Conservation (phyloP, 2,113 vertebrate species). For the Probosciger aterrimus region DNA sequence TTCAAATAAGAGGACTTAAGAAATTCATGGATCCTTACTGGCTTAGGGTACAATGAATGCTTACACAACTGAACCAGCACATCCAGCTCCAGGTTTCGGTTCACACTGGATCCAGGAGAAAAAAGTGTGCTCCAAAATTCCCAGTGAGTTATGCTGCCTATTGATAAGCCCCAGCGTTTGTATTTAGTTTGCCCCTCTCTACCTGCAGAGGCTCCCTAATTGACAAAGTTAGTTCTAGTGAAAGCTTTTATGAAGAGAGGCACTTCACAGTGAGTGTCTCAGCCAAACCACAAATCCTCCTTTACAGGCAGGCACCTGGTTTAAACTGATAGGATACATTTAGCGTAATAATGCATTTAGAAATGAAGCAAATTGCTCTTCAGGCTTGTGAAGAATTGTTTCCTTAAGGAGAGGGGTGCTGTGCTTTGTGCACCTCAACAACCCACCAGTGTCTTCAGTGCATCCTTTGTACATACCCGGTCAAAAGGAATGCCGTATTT, state of each 20-base stretch:
- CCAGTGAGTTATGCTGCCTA: neutral
- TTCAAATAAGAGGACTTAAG: neutral
- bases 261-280: neutral
- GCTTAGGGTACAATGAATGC: neutral
- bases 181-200: neutral
- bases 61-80: neutral
- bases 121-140: neutral
- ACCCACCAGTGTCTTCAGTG: neutral
- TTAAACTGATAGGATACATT: neutral
- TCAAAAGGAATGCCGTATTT: slow-evolving; percentile 96
- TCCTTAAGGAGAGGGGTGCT: neutral
- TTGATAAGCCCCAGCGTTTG: neutral
- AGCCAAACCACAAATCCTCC: neutral
- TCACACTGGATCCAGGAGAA: neutral
- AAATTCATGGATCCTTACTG: neutral
- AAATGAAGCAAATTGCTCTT: neutral
- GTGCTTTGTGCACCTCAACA: neutral
- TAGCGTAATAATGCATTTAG: neutral
- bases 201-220: neutral
- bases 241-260: neutral
- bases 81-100: neutral
- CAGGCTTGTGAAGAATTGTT: neutral
- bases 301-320: neutral
- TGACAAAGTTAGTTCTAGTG: neutral
- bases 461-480: slow-evolving; percentile 76